Percentiles rank a stretch among this genome's conserved stretches.
These are phyloP conservation scores for Dicyrtomina minuta DNA, from an alignment of 2,888 invertebrate species.

Conservation along the genomic window DNA sequence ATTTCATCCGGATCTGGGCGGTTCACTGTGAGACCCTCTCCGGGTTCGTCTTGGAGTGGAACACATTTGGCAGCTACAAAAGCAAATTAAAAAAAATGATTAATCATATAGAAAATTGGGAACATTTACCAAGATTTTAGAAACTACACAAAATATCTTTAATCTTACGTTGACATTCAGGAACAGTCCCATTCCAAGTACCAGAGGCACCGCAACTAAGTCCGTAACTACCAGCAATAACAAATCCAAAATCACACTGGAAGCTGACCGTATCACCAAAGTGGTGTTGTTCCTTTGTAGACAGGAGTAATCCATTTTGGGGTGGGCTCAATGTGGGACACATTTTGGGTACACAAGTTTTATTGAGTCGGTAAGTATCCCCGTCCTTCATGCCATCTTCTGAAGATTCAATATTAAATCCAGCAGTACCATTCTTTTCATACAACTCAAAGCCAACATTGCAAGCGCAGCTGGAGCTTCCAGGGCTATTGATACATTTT, in stretches of 20 bases:
- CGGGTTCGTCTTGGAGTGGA: slow-evolving; percentile 82
- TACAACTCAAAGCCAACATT: slow-evolving; percentile 90
- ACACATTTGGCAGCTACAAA: slow-evolving; percentile 79
- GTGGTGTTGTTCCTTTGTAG: slow-evolving; percentile 79
- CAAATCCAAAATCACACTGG: slow-evolving; percentile 92
- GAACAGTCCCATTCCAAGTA: slow-evolving; percentile 89
- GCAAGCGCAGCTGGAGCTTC: slow-evolving; percentile 83
- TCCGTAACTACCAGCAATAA: slow-evolving; percentile 83
- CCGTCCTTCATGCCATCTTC: slow-evolving; percentile 88
- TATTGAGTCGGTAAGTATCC: slow-evolving; percentile 84
- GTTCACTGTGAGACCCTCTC: slow-evolving; percentile 77
- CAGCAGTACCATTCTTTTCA: slow-evolving; percentile 82
- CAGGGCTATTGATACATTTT: slow-evolving; percentile 86
- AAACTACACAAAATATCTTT: not conserved
- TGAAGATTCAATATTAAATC: slow-evolving; percentile 73
- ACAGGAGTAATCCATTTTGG: slow-evolving; percentile 80
- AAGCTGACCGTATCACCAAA: slow-evolving; percentile 87
- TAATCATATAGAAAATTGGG: slow-evolving; percentile 3
- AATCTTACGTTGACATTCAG: slow-evolving; percentile 77
- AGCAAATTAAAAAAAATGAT: not conserved
- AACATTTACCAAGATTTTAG: not conserved
- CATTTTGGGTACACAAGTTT: slow-evolving; percentile 92
- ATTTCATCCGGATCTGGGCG: slow-evolving; percentile 79
- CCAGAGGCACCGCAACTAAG: slow-evolving; percentile 86
- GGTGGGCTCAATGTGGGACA: slow-evolving; percentile 75